phyloP scores from a whole-genome alignment of 2,113 vertebrate species.

The Crotalus horridus region DNA sequence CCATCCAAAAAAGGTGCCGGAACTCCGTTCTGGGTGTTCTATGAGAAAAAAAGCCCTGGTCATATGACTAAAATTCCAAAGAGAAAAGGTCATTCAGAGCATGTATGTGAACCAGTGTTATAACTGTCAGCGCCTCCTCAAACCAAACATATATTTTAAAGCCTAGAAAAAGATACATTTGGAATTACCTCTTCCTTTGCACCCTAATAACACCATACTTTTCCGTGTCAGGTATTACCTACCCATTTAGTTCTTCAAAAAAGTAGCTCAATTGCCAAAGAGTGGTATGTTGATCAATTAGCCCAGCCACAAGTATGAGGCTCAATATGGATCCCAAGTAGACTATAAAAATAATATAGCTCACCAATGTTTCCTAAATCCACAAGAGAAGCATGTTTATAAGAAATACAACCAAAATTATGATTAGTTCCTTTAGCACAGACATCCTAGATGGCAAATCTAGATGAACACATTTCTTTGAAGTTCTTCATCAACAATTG shows the following conservation, averaged over 20 bases:
- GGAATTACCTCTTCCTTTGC: background rate
- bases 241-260: background rate
- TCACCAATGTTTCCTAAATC: background rate
- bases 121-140: too few relatives aligned
- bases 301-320: background rate
- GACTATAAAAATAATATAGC: background rate
- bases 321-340: background rate
- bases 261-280: background rate
- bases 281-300: background rate
- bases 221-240: background rate
- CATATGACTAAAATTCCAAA: too few relatives aligned
- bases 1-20: too few relatives aligned
- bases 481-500: background rate
- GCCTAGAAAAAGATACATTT: background rate
- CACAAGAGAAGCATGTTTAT: background rate
- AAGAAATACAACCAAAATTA: background rate
- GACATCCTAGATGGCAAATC: background rate
- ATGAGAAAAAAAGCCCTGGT: too few relatives aligned
- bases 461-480: background rate
- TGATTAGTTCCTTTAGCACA: background rate
- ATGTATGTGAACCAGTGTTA: too few relatives aligned
- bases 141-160: too few relatives aligned
- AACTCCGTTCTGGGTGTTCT: too few relatives aligned
- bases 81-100: too few relatives aligned
- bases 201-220: background rate